Conservation (phyloP, 2,888 invertebrate species). For the Amorpha juglandis region DNA sequence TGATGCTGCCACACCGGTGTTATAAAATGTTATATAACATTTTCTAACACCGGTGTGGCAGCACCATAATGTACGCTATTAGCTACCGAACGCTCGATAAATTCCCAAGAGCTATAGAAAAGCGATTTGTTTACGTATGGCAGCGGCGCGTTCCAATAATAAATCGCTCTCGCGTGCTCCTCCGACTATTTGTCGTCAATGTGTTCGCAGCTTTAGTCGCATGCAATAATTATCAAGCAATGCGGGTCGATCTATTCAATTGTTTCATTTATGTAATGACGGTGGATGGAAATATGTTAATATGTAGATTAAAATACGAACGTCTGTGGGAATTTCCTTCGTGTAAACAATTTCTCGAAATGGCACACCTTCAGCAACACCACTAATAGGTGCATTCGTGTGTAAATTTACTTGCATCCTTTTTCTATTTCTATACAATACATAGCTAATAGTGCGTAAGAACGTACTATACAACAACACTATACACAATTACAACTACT, state of each 20-base stretch:
- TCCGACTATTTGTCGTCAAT: conserved; percentile 30
- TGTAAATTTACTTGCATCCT: no score
- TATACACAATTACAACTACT: no score
- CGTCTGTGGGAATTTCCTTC: neutral
- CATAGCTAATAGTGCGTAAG: no score
- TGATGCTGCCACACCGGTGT: no score
- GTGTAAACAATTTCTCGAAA: no score
- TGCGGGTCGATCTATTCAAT: neutral
- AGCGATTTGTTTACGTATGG: conserved; percentile 65
- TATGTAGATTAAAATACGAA: neutral
- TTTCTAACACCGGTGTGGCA: no score
- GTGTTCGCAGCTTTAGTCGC: conserved; percentile 31
- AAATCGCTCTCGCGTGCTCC: conserved; percentile 38
- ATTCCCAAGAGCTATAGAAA: conserved; percentile 65
- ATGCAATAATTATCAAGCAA: conserved; percentile 27
- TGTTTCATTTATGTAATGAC: neutral
- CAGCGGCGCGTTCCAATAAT: conserved; percentile 32
- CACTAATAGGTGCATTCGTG: no score
- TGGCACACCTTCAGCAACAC: no score
- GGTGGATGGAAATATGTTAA: neutral
- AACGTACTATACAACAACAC: no score
- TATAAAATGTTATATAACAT: no score
- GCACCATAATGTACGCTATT: conserved; percentile 72
- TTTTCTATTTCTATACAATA: no score
- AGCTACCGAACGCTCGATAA: conserved; percentile 60